These are phyloP conservation scores for Henricia sp. DNA, from an alignment of 53 echinoderm and acorn worm genomes.

Conservation along the genomic window DNA sequence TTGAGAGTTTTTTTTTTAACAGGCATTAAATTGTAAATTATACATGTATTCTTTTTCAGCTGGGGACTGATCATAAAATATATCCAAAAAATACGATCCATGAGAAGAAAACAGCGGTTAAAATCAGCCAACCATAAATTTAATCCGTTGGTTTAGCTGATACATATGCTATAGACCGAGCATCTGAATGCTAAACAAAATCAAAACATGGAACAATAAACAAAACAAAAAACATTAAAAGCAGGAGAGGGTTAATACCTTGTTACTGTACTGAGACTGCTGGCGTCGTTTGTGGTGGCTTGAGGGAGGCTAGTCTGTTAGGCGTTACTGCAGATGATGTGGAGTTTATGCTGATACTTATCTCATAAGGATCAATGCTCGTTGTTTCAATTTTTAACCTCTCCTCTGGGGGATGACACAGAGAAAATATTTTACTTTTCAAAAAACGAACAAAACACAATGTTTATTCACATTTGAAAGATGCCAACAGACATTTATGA, in stretches of 20 bases:
- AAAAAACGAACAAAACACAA: not conserved
- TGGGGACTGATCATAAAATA: too few species aligned
- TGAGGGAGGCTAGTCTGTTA: conserved; percentile 63
- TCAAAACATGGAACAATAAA: not conserved
- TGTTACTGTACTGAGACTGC: conserved; percentile 44
- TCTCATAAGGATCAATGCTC: conserved; percentile 83
- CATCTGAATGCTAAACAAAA: too few species aligned
- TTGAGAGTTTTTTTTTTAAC: not conserved
- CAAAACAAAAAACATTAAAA: not conserved
- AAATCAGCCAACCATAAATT: not conserved
- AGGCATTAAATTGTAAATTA: not conserved
- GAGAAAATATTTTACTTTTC: not conserved
- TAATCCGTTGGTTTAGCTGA: too few species aligned
- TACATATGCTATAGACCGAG: too few species aligned
- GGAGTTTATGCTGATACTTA: conserved; percentile 68
- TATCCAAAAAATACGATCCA: not conserved
- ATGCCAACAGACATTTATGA: too few species aligned
- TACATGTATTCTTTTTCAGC: too few species aligned
- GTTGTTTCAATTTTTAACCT: conserved; percentile 74
- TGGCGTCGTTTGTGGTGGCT: conserved; percentile 36
- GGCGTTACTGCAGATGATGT: conserved; percentile 69
- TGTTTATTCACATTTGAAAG: too few species aligned
- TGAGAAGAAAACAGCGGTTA: not conserved
- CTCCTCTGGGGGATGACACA: conserved; percentile 62
- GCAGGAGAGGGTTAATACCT: not conserved